phyloP scores from a whole-genome alignment of 2,797 vertebrate species.

The Meda fulgida region DNA sequence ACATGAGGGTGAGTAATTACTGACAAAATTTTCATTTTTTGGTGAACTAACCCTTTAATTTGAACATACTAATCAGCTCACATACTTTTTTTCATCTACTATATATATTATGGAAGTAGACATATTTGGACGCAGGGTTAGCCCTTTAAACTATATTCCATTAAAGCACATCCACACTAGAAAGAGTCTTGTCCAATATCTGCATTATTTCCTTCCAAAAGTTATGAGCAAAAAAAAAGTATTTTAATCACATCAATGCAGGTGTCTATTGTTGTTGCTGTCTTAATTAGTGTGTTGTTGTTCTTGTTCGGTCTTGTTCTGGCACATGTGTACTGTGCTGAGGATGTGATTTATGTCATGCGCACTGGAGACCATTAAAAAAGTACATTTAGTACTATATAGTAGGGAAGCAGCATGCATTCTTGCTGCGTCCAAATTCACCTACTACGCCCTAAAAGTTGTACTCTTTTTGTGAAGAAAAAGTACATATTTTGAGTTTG shows the following conservation, averaged over 20 bases:
- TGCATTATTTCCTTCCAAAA: not conserved
- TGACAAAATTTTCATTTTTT: too few species aligned
- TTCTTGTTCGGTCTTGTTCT: not conserved
- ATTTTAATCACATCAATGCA: not conserved
- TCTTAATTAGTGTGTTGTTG: not conserved
- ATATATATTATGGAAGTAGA: not conserved
- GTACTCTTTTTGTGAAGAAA: too few species aligned
- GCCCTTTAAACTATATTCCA: too few species aligned
- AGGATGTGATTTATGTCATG: not conserved
- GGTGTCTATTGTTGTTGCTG: not conserved
- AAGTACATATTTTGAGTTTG: too few species aligned
- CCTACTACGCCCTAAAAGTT: too few species aligned
- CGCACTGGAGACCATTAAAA: not conserved
- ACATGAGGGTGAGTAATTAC: too few species aligned
- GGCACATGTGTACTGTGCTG: not conserved
- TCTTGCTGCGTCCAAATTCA: not conserved
- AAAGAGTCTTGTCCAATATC: not conserved
- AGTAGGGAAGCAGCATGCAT: not conserved
- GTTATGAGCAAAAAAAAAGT: not conserved
- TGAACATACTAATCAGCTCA: not conserved
- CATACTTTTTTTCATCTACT: not conserved
- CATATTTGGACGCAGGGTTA: not conserved
- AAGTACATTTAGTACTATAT: not conserved
- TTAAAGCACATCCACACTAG: not conserved
- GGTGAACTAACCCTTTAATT: too few species aligned